Evolutionary conservation across 2,113 vertebrate genomes (phyloP).

Genomic region (Danionella cerebrum): DNA sequence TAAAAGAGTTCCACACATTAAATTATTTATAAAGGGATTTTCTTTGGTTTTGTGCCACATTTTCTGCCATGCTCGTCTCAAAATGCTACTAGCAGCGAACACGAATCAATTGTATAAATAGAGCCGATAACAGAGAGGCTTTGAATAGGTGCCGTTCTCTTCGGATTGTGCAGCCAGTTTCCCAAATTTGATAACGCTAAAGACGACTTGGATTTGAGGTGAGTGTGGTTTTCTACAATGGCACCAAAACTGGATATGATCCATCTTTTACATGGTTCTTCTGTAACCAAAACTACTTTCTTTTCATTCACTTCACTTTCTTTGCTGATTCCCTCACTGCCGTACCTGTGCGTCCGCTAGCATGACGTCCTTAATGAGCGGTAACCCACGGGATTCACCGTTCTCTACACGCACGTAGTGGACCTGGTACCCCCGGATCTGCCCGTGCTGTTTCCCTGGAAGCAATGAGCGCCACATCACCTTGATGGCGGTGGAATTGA

Average conservation of each 20-base stretch:
- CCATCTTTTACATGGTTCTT: too few relatives aligned
- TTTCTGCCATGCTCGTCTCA: background rate
- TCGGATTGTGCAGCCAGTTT: too few relatives aligned
- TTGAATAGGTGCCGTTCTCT: too few relatives aligned
- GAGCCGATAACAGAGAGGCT: too few relatives aligned
- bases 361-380: constrained; percentile 95
- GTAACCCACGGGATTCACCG: constrained; percentile 85
- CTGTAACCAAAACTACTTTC: too few relatives aligned
- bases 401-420: constrained; percentile 93
- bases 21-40: constrained; percentile 7
- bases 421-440: constrained; percentile 97
- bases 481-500: constrained; percentile 89
- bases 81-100: background rate
- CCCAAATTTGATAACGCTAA: too few relatives aligned
- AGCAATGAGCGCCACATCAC: constrained; percentile 92
- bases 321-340: too few relatives aligned
- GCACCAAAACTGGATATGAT: too few relatives aligned
- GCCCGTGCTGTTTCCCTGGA: constrained; percentile 86
- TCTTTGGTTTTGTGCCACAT: background rate
- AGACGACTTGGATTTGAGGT: too few relatives aligned
- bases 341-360: constrained; percentile 92
- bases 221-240: too few relatives aligned
- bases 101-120: too few relatives aligned
- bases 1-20: constrained; percentile 10
- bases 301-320: too few relatives aligned